Percentiles rank a stretch among this genome's conserved stretches.
These are phyloP conservation scores for Halcyon smyrnensis DNA, from an alignment of 2,797 vertebrate genomes.

Conservation along the genomic window DNA sequence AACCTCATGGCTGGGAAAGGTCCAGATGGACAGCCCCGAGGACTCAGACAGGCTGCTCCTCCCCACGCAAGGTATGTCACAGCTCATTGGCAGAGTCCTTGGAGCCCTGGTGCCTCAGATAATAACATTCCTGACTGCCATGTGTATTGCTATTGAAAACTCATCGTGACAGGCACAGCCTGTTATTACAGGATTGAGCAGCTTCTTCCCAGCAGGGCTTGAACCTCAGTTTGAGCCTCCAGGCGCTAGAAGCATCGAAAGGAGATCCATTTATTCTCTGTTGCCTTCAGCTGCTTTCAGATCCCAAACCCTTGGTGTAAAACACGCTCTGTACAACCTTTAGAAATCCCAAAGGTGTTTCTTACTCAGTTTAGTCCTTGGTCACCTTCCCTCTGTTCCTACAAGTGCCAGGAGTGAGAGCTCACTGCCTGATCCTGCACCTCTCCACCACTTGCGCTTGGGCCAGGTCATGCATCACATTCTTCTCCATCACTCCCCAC, in stretches of 20 bases:
- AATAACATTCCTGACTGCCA: constrained; percentile 15
- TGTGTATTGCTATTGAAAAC: background rate
- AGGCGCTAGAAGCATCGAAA: background rate
- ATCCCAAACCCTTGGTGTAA: background rate
- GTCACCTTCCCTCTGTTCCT: background rate
- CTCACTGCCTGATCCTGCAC: background rate
- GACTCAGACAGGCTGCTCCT: background rate
- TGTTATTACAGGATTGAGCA: constrained; percentile 33
- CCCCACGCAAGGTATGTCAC: background rate
- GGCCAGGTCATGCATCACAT: fast-evolving
- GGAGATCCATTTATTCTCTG: background rate
- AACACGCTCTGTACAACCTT: background rate
- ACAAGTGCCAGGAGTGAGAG: background rate
- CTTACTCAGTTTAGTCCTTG: background rate
- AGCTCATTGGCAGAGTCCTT: background rate
- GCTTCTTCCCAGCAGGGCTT: constrained; percentile 51
- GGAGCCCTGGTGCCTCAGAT: background rate
- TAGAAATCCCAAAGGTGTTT: background rate
- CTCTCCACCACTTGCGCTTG: background rate
- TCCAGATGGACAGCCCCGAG: constrained; percentile 42
- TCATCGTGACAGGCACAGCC: constrained; percentile 33
- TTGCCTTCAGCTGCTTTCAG: background rate
- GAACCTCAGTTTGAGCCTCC: background rate
- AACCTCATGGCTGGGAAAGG: background rate
- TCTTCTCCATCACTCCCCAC: background rate